These are phyloP conservation scores for Pherbina coryleti DNA, from an alignment of 2,888 invertebrate genomes.

Conservation along the genomic window DNA sequence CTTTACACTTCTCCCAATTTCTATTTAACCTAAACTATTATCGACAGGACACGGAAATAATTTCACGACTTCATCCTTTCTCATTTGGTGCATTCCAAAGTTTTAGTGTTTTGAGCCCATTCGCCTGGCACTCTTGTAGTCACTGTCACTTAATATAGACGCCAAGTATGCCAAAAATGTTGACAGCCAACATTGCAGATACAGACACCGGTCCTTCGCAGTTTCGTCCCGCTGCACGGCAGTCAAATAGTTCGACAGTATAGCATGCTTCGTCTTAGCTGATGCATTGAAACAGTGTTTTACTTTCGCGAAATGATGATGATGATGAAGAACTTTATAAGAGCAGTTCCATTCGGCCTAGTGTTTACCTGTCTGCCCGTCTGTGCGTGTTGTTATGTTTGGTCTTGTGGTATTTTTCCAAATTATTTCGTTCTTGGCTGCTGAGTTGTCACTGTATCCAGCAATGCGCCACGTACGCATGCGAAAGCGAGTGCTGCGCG, in stretches of 20 bases:
- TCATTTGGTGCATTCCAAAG: conserved; percentile 68
- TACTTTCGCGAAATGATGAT: background rate
- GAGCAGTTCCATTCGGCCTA: background rate
- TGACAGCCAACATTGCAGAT: conserved; percentile 65
- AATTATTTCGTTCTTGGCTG: conserved; percentile 14
- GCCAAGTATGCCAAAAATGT: conserved; percentile 68
- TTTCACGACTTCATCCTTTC: conserved; percentile 68
- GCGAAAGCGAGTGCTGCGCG: conserved; percentile 44
- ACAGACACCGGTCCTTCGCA: background rate
- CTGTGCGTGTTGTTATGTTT: conserved; percentile 27
- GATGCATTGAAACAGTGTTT: background rate
- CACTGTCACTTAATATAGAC: conserved; percentile 68
- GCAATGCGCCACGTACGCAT: conserved; percentile 14
- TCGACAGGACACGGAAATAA: conserved; percentile 67
- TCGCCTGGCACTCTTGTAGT: background rate
- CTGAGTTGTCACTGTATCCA: conserved; percentile 37
- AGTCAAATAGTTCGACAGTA: background rate
- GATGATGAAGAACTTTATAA: background rate
- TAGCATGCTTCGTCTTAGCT: background rate
- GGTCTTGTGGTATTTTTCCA: conserved; percentile 2
- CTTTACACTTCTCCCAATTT: background rate
- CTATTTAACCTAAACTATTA: background rate
- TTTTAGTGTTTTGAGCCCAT: conserved; percentile 52
- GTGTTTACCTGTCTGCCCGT: background rate
- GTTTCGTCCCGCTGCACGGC: background rate